Conservation (phyloP, 2,888 invertebrate species). For the Ptilodon capucinus region DNA sequence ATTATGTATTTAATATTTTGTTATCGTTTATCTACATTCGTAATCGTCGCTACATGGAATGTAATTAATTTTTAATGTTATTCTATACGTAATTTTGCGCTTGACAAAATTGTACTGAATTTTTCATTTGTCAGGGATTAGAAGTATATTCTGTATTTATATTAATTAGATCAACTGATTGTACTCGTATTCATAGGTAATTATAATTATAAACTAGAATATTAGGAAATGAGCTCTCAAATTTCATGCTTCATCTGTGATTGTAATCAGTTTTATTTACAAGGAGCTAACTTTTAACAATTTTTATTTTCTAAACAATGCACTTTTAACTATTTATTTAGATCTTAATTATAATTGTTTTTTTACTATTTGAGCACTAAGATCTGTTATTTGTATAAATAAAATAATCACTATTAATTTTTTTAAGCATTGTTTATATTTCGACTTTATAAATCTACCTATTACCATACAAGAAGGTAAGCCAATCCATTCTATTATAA, state of each 20-base stretch:
- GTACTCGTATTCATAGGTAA: constrained; percentile 10
- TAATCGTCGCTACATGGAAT: constrained; percentile 39
- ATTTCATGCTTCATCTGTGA: constrained; percentile 74
- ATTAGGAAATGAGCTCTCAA: constrained; percentile 65
- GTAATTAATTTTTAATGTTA: constrained; percentile 50
- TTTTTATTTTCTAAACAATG: constrained; percentile 65
- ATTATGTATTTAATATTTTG: constrained; percentile 34
- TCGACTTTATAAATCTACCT: neutral
- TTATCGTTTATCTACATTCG: constrained; percentile 41
- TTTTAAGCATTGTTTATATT: constrained; percentile 38
- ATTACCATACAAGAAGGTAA: no score
- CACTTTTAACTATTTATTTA: constrained; percentile 77
- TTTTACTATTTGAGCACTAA: constrained; percentile 76
- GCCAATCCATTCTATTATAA: no score
- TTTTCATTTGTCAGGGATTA: constrained; percentile 46
- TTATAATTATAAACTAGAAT: constrained; percentile 30
- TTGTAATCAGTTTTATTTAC: constrained; percentile 68
- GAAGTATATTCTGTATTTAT: constrained; percentile 33
- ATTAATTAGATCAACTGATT: constrained; percentile 23
- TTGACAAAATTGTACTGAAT: constrained; percentile 52
- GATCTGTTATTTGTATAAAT: constrained; percentile 81
- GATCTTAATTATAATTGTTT: constrained; percentile 69
- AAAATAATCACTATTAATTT: constrained; percentile 67
- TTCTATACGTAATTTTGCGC: constrained; percentile 50
- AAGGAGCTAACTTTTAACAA: constrained; percentile 71